Conservation (phyloP, 2,113 vertebrate species). For the Lophius piscatorius region DNA sequence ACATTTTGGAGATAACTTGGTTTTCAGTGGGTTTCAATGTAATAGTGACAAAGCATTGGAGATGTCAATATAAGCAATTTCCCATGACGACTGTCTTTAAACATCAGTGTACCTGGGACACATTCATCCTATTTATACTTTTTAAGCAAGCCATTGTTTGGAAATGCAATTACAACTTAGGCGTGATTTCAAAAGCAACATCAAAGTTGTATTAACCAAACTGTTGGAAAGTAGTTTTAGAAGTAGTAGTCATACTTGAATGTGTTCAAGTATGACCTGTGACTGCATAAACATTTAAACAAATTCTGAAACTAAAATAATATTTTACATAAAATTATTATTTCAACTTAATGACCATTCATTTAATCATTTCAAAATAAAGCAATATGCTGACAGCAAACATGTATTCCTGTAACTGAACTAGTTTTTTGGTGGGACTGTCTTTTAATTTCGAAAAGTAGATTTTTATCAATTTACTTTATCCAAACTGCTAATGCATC, state of each 20-base stretch:
- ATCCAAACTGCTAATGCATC: too few relatives aligned
- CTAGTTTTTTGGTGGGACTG: background rate
- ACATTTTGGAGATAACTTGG: background rate
- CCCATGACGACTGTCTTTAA: slow-evolving; percentile 22
- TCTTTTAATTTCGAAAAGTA: too few relatives aligned
- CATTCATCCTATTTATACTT: background rate
- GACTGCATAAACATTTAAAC: background rate
- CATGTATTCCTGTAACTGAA: background rate
- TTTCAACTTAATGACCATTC: background rate
- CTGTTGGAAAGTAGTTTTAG: too few relatives aligned
- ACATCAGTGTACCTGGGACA: slow-evolving; percentile 35
- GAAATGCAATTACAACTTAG: too few relatives aligned
- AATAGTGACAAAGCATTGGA: background rate
- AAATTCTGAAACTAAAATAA: background rate
- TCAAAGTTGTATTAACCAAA: too few relatives aligned
- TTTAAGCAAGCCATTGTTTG: too few relatives aligned
- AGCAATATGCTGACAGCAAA: background rate
- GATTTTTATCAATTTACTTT: too few relatives aligned
- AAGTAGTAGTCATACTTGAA: too few relatives aligned
- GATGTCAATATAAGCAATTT: slow-evolving; percentile 1
- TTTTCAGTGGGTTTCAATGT: background rate
- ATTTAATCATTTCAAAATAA: background rate
- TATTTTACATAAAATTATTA: background rate
- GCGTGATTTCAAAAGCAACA: too few relatives aligned
- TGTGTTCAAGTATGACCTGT: too few relatives aligned